Evolutionary conservation across 2,888 invertebrate genomes (phyloP).

Genomic region (Drosophila emarginata): DNA sequence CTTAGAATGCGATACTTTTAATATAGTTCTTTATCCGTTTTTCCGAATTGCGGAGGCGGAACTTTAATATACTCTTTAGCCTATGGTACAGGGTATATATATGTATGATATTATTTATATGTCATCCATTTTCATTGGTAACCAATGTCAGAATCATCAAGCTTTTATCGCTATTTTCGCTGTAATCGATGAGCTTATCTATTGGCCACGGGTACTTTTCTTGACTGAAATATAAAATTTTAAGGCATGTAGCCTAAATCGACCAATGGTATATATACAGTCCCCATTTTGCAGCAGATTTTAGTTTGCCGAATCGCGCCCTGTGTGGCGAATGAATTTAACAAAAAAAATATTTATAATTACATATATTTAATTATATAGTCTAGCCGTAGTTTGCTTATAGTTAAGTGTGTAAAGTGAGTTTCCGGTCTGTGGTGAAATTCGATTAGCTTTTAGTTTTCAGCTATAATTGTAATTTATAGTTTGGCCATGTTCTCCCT

Average conservation of each 20-base stretch:
- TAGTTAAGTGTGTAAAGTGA: neutral
- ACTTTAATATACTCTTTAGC: no score
- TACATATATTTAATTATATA: constrained; percentile 11
- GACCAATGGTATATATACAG: constrained; percentile 50
- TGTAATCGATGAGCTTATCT: constrained; percentile 61
- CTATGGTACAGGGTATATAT: no score
- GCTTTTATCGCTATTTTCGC: constrained; percentile 47
- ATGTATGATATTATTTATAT: constrained; percentile 15
- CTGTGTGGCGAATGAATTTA: constrained; percentile 6
- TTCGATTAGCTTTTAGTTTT: neutral
- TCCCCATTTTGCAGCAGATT: constrained; percentile 11
- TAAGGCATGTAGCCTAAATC: constrained; percentile 62
- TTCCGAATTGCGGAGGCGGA: no score
- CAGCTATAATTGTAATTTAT: neutral
- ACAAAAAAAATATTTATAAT: no score
- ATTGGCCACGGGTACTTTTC: constrained; percentile 48
- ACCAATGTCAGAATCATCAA: constrained; percentile 15
- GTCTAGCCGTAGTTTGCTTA: constrained; percentile 6
- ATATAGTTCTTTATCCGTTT: no score
- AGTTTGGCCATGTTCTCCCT: constrained; percentile 44
- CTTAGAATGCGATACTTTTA: no score
- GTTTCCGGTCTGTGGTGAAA: constrained; percentile 14
- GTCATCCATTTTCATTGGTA: constrained; percentile 40
- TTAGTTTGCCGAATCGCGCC: constrained; percentile 52
- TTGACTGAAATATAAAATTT: constrained; percentile 61